Evolutionary conservation across 1,140 invertebrate genomes (phyloP).

Genomic region (Palaemon carinicauda): DNA sequence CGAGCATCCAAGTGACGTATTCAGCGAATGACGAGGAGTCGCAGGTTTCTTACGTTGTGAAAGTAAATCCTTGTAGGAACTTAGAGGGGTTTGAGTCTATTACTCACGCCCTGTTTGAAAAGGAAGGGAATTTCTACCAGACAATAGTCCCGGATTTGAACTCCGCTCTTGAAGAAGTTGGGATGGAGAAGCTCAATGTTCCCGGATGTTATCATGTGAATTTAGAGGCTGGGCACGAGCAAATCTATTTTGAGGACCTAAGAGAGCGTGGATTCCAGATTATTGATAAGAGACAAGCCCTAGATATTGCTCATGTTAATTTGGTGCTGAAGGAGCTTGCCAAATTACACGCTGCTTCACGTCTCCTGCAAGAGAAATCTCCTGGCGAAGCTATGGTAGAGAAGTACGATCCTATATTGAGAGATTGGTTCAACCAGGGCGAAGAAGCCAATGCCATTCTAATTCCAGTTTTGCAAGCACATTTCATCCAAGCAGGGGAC

Average conservation of each 20-base stretch:
- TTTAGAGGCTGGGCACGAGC: background rate
- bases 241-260: background rate
- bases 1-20: background rate
- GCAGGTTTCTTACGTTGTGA: conserved; percentile 14
- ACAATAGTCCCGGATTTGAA: background rate
- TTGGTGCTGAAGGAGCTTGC: conserved; percentile 12
- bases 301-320: background rate
- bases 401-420: background rate
- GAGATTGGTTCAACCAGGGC: background rate
- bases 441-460: background rate
- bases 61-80: background rate
- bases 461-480: background rate
- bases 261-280: background rate
- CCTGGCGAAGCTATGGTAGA: background rate
- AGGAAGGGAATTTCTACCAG: background rate
- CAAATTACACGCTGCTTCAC: conserved; percentile 18
- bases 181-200: background rate
- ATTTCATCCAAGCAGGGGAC: background rate
- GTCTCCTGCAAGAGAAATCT: background rate
- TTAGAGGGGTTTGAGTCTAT: background rate
- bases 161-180: background rate
- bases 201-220: background rate
- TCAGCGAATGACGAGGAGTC: background rate
- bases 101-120: background rate
- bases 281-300: background rate